Evolutionary conservation across 2,113 vertebrate species (phyloP), one percentile per base, ranked within the genome.

Genomic region (Vulpes lagopus): DNA sequence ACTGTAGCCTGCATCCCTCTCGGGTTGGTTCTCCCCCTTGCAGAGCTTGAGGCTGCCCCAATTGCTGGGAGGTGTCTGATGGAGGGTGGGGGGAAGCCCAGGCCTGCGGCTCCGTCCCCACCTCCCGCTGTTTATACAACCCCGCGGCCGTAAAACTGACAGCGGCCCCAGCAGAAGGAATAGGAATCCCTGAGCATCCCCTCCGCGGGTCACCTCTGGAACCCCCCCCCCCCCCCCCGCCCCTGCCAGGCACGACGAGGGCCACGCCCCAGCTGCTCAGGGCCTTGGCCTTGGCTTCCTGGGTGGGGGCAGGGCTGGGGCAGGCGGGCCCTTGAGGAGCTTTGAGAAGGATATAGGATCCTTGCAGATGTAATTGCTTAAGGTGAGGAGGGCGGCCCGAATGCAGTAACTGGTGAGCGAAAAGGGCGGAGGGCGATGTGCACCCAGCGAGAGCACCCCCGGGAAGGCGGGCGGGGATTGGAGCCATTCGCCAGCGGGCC

Each of bases 141-240:
- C 71, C 89, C 93, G 94, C 96, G 94, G 92, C 97, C 85, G 49
- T 94, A 87, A 95, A 97, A 95, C 95, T 97, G 92, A 96, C 96
- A 94, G 91, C 96, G 83, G 64, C 49, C 92, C 69, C 78, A 15
- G 91, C 76, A 23, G 43, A 69, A 8, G 94, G 95, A 76, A 82
- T 71, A 95, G 95, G 43, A 43, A 64, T 89, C 60, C 89, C 80
- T 87, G 79, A 83, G 88, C 78, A 55, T 84, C 97, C 12, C 17
- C 91, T 83, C 60, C 67, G 43, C 7, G 23, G n/a, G 93, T 67
- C 38, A 10, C 83, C 71, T 9, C n/a, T 17, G 78, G 96, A 82
- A 76, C 51, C 74, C 53, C 69, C 78, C 59, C 17, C 51, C 51
- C 74, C 53, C 69, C 78, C 59, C 20, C 30, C 1, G 5, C 91